A percentile compares a stretch with the other conserved stretches of the same genome.
Evolutionary conservation across 2,797 vertebrate genomes (phyloP).

Genomic region (Parotocinclus haroldoi): DNA sequence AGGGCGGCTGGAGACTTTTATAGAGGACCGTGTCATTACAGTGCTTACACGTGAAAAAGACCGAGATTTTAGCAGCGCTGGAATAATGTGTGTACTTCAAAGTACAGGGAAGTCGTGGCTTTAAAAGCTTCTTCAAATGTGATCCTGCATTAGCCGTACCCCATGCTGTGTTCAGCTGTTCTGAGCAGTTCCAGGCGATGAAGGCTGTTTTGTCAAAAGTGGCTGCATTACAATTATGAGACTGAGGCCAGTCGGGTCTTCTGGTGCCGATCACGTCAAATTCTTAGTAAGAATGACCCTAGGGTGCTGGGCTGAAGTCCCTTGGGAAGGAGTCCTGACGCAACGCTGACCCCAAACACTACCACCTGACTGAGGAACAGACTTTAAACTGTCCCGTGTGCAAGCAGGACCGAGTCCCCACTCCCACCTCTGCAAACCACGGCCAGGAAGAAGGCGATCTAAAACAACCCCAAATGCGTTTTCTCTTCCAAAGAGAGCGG

Average conservation of each 20-base stretch:
- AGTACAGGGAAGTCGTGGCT: constrained; percentile 41
- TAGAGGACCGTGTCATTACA: constrained; percentile 57
- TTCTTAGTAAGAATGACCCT: neutral
- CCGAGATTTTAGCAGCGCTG: constrained; percentile 50
- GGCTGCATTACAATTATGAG: constrained; percentile 8
- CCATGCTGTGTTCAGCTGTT: constrained; percentile 26
- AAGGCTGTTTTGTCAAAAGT: constrained; percentile 7
- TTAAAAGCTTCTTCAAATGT: constrained; percentile 43
- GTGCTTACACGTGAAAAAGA: constrained; percentile 43
- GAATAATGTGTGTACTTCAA: constrained; percentile 58
- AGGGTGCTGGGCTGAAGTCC: too few relatives aligned
- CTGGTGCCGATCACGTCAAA: neutral
- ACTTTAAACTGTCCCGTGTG: too few relatives aligned
- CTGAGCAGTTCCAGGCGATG: neutral
- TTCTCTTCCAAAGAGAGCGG: too few relatives aligned
- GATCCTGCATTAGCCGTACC: constrained; percentile 36
- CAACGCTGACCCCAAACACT: too few relatives aligned
- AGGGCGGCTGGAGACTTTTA: constrained; percentile 59
- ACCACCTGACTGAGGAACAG: too few relatives aligned
- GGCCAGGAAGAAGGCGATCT: too few relatives aligned
- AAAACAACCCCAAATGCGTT: too few relatives aligned
- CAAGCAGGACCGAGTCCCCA: too few relatives aligned
- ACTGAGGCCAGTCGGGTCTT: neutral
- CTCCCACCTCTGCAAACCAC: too few relatives aligned
- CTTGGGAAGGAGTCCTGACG: too few relatives aligned